Base-by-base conservation (phyloP, 2,888 invertebrate genomes). In the Orthosia gracilis region DNA sequence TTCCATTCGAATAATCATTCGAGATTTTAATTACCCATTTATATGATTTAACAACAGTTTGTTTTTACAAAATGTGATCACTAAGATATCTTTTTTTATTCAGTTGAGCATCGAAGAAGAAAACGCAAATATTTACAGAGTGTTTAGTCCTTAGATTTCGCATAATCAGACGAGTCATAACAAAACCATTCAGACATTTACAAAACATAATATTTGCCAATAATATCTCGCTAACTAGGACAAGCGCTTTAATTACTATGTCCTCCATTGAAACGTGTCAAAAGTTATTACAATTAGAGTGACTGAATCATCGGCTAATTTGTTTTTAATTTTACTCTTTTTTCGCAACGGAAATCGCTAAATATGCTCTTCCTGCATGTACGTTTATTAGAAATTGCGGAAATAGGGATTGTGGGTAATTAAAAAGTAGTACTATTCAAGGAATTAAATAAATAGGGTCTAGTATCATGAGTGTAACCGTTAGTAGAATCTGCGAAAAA, bases 321-420 rank as follows among this genome's bases (percentile, higher is more conserved):
- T 87, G 74, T 85, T 81, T 81, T 84, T 85, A 85, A 90, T 88
- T 88, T 88, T 81, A 86, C 84, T 87, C 59, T 73, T 78, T 85
- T 89, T 87, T 87, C 81, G 73, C 86, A 73, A 85, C 90, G 91
- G 92, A 91, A 88, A 91, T 89, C 85, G 87, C 88, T 91, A 91
- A 92, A 89, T 91, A 85, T 84, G 77, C 81, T 83, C 88, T 88
- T 92, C 92, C 92, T 88, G 91, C 85, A 73, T 73, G 69, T 69
- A 84, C 70, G 78, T 86, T 87, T 84, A 83, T 81, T 87, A 83
- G 79, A 83, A 82, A 80, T 86, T 59, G 57, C 47, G 70, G 65
- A 72, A 77, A 82, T 85, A 70, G 64, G 65, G 26, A 71, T 45
- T 3, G 31, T 21, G 55, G 17, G 26, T 63, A 71, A 65, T 79